phyloP scores from a whole-genome alignment of 2,888 invertebrate species.

The Drosophila buzzatii region DNA sequence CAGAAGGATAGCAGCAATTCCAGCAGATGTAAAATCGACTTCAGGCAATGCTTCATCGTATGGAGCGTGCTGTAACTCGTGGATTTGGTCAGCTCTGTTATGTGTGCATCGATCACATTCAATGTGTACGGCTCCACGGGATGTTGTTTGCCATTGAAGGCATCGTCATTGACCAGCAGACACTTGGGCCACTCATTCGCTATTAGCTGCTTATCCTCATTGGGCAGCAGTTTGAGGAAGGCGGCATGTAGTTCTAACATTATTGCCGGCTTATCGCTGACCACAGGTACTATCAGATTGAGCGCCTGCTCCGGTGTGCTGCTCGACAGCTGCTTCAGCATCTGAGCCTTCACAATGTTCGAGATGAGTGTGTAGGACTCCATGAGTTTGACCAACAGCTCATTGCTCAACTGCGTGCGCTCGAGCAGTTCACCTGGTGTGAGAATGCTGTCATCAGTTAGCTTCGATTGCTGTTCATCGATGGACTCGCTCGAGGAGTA shows the following conservation, averaged over 20 bases:
- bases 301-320: constrained; percentile 81
- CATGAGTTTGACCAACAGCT: constrained; percentile 80
- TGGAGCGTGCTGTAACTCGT: constrained; percentile 81
- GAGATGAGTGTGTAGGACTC: constrained; percentile 81
- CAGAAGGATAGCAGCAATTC: constrained; percentile 79
- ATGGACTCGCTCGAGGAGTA: constrained; percentile 75
- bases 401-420: constrained; percentile 73
- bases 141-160: constrained; percentile 81
- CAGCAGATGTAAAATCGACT: constrained; percentile 82
- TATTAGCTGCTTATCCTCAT: constrained; percentile 84
- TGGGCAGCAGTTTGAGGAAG: constrained; percentile 83
- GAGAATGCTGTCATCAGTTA: constrained; percentile 38
- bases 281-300: constrained; percentile 83
- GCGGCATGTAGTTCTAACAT: constrained; percentile 83
- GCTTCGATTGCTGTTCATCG: constrained; percentile 70
- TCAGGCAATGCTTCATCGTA: constrained; percentile 84
- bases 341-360: constrained; percentile 81
- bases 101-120: constrained; percentile 84
- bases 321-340: constrained; percentile 82
- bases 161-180: constrained; percentile 79
- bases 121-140: constrained; percentile 84
- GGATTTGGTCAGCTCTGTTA: constrained; percentile 82
- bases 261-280: constrained; percentile 82
- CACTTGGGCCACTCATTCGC: constrained; percentile 84
- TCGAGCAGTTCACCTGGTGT: constrained; percentile 61